phyloP scores from a whole-genome alignment of 2,797 vertebrate species.

The Etheostoma nigrum region DNA sequence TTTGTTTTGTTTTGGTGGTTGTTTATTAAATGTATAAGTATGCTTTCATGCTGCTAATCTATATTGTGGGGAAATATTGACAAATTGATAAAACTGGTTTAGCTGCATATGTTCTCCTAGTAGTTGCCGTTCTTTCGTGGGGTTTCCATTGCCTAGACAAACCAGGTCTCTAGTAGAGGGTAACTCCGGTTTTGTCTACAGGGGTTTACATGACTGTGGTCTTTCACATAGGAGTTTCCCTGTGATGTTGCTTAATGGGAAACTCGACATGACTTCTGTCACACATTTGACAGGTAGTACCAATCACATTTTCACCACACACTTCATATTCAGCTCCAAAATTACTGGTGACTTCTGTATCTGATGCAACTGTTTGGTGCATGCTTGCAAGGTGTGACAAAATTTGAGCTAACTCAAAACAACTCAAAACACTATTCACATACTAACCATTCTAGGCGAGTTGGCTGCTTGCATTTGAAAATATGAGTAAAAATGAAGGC shows the following conservation, averaged over 20 bases:
- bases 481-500: neutral
- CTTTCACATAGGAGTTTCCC: neutral
- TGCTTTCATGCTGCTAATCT: neutral
- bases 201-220: neutral
- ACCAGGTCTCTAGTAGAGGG: neutral
- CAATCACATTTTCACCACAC: neutral
- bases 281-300: neutral
- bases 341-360: neutral
- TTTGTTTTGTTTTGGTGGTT: neutral
- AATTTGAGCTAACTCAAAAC: neutral
- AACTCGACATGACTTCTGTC: neutral
- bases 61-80: too few species aligned
- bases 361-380: constrained; percentile 3
- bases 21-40: neutral
- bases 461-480: neutral
- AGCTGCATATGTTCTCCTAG: neutral
- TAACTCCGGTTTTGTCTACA: neutral
- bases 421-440: neutral
- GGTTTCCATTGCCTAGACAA: neutral
- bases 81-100: neutral
- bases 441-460: neutral
- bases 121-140: neutral
- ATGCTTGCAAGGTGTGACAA: neutral
- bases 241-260: neutral
- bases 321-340: neutral